phyloP scores from a whole-genome alignment of 2,888 invertebrate species.

The Orgyia antiqua region DNA sequence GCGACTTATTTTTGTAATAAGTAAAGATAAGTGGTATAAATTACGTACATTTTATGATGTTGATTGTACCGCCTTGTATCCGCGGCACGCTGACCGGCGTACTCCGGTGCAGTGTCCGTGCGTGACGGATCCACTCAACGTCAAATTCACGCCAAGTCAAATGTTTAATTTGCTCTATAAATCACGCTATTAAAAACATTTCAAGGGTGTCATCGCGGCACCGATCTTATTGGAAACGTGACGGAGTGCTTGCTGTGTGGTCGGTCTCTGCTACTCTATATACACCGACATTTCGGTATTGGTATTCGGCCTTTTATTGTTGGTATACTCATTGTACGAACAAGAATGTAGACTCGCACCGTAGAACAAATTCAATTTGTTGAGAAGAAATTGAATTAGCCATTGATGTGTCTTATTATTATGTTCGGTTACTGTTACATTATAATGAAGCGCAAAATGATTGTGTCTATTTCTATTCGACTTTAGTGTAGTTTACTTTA shows the following conservation, averaged over 20 bases:
- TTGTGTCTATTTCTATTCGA: constrained; percentile 6
- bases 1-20: too few relatives aligned
- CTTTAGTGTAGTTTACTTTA: constrained; percentile 16
- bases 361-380: constrained; percentile 59
- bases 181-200: constrained; percentile 76
- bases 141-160: constrained; percentile 76
- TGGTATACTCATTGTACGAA: constrained; percentile 47
- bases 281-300: constrained; percentile 23
- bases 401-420: constrained; percentile 29
- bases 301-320: constrained; percentile 48
- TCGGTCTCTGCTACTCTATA: constrained; percentile 24
- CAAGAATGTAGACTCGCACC: constrained; percentile 34
- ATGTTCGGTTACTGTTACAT: constrained; percentile 17
- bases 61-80: constrained; percentile 21
- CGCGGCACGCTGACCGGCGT: constrained; percentile 21
- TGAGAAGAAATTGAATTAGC: constrained; percentile 39
- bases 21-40: too few relatives aligned
- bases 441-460: constrained; percentile 28
- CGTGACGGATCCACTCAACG: constrained; percentile 75
- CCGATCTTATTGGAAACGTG: constrained; percentile 73
- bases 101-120: constrained; percentile 53
- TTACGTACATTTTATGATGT: too few relatives aligned
- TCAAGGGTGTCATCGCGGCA: constrained; percentile 75
- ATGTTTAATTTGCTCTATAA: constrained; percentile 79
- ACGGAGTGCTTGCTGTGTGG: constrained; percentile 63